Base-by-base conservation (phyloP, 30 jellyfish, hydroid and myxozoan species). In the Aurelia coerulea region DNA sequence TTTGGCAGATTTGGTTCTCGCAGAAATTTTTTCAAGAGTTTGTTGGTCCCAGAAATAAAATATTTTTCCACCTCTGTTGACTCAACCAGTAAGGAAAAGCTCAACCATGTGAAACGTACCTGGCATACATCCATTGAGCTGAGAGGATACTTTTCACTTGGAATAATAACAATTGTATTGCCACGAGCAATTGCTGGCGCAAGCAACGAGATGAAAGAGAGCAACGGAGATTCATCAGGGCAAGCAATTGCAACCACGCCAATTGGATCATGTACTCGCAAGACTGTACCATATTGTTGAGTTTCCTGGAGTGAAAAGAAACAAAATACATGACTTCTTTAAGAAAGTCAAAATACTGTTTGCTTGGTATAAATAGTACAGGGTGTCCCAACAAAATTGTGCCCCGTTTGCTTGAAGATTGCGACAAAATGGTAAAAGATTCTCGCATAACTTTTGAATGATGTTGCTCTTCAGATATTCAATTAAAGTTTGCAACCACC, bases 181-280 rank as follows among this genome's bases (percentile, higher is more conserved):
- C 99, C 99, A 33, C 99, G 97, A 2, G 90, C 95, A 35, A 94
- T 62, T 10, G 99, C 99, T 3, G 99, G 99, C 6, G 88, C 97
- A n/a, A 94, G 73, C 33, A 94, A 85, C 15, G 99, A 94, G 51
- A 94, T 29, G 64, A 94, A 94, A 1, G 96, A 85, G 35, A 94
- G 95, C 42, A 94, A 81, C 1, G 99, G 97, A n/a, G 91, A 74
- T 50, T 94, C 99, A 39, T 94, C 97, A 4, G 99, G 99, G 69
- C 99, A 94, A 19, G 99, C 97, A 19, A 94, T 89, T 9, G 89
- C 97, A 46, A 94, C 62, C 3, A 94, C 91, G 49, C 99, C 99
- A 75, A 94, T 93, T 3, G 97, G 89, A 41, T 94, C 99, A 80
- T 94, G 97, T 33, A 94, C 92, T 23, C 99, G 96, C 18, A 94